phyloP scores from a whole-genome alignment of 2,113 vertebrate species.

The Scomber scombrus region DNA sequence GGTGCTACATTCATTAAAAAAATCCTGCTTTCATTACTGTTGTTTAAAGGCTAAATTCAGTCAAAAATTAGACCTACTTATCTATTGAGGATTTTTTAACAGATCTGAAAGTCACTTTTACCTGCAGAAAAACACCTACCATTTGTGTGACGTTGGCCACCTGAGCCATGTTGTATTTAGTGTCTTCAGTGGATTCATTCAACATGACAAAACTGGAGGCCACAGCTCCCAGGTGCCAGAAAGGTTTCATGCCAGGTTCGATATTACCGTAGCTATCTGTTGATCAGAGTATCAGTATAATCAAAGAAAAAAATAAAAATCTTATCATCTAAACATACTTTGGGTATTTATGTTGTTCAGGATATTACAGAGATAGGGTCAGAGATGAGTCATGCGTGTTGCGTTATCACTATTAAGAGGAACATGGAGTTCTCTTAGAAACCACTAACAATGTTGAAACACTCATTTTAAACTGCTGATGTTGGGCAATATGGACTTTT shows the following conservation, averaged over 20 bases:
- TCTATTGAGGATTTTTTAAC: background rate
- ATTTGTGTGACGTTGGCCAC: slow-evolving; percentile 90
- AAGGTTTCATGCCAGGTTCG: slow-evolving; percentile 87
- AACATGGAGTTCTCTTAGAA: background rate
- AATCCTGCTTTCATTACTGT: too few species aligned
- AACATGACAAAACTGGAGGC: slow-evolving; percentile 90
- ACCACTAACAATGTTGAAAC: slow-evolving; percentile 1
- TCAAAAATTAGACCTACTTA: background rate
- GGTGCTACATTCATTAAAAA: too few species aligned
- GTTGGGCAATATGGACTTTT: slow-evolving; percentile 26
- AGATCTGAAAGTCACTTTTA: background rate
- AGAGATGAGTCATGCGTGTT: background rate
- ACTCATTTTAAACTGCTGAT: background rate
- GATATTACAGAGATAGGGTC: background rate
- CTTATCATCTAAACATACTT: background rate
- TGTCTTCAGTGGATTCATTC: slow-evolving; percentile 91
- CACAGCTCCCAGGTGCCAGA: slow-evolving; percentile 84
- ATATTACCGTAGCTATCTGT: slow-evolving; percentile 89
- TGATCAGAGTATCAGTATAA: background rate
- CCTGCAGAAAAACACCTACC: slow-evolving; percentile 82
- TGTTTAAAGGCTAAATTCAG: too few species aligned
- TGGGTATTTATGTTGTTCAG: background rate
- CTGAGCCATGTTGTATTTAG: slow-evolving; percentile 87
- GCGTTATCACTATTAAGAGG: background rate
- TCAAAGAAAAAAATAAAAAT: background rate